Conservation (phyloP, 1,140 invertebrate species). For the Muscidifurax raptorellus region DNA sequence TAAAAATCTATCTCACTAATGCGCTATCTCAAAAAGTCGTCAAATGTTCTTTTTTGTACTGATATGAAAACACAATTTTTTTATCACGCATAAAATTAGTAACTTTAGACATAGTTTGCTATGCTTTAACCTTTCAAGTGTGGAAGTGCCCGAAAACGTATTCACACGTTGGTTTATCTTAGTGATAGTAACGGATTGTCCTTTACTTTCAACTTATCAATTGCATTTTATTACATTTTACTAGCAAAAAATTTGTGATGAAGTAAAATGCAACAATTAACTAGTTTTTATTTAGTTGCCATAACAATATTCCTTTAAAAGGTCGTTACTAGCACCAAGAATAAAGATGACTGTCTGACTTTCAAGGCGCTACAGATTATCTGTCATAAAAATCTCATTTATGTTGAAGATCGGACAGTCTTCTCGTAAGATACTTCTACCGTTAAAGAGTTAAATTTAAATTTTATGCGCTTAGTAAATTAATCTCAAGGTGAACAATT, state of each 20-base stretch:
- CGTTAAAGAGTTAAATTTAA: background rate
- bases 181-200: background rate
- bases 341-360: background rate
- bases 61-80: slow-evolving; percentile 16
- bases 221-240: background rate
- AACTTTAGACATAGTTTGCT: background rate
- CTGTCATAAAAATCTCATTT: background rate
- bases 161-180: background rate
- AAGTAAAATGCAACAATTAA: slow-evolving; percentile 2
- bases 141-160: slow-evolving; percentile 15
- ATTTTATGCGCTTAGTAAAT: background rate
- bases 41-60: background rate
- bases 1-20: slow-evolving; percentile 18
- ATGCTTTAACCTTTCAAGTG: background rate
- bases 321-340: background rate
- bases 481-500: background rate
- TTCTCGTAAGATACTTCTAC: background rate
- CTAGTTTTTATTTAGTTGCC: background rate
- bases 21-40: background rate
- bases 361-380: background rate
- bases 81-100: background rate
- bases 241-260: background rate
- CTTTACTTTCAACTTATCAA: background rate
- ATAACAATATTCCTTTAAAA: background rate
- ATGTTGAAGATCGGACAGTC: background rate